These are phyloP conservation scores for Pollenia angustigena DNA, from an alignment of 2,888 invertebrate genomes.

Conservation along the genomic window DNA sequence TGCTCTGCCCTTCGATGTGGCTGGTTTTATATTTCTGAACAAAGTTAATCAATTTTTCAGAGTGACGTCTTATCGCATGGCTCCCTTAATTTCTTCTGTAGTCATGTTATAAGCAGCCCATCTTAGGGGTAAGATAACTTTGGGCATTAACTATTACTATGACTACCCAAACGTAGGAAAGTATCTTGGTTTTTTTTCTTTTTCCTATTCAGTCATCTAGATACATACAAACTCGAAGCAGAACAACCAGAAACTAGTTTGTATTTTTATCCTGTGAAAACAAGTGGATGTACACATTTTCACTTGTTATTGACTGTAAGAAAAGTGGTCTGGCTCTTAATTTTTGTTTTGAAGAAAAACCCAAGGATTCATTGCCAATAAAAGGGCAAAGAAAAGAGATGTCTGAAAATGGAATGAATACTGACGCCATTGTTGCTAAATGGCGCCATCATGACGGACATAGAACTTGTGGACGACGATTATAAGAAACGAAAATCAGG, in stretches of 20 bases:
- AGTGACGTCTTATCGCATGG: slow-evolving; percentile 1
- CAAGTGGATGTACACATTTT: slow-evolving; percentile 8
- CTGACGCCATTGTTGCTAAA: slow-evolving; percentile 71
- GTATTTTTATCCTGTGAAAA: slow-evolving; percentile 9
- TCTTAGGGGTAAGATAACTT: neutral
- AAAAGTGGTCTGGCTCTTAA: slow-evolving; percentile 23
- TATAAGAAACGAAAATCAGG: slow-evolving; percentile 9
- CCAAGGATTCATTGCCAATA: slow-evolving; percentile 57
- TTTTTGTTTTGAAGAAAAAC: slow-evolving; percentile 46
- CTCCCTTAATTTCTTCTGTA: neutral
- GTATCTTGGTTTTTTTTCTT: neutral
- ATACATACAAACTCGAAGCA: neutral
- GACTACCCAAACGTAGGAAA: slow-evolving; percentile 41
- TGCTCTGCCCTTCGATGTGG: slow-evolving; percentile 28
- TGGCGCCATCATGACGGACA: slow-evolving; percentile 61
- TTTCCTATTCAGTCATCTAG: neutral
- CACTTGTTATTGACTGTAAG: slow-evolving; percentile 16
- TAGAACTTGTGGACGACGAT: slow-evolving; percentile 44
- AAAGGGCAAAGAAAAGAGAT: slow-evolving; percentile 44
- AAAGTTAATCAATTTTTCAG: slow-evolving; percentile 65
- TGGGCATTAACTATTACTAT: slow-evolving; percentile 53
- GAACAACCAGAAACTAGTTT: slow-evolving; percentile 18
- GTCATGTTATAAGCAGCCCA: slow-evolving; percentile 30
- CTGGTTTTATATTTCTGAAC: slow-evolving; percentile 41
- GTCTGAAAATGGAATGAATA: slow-evolving; percentile 61